phyloP scores from a whole-genome alignment of 2,797 vertebrate species.

The Sandelia bainsii region DNA sequence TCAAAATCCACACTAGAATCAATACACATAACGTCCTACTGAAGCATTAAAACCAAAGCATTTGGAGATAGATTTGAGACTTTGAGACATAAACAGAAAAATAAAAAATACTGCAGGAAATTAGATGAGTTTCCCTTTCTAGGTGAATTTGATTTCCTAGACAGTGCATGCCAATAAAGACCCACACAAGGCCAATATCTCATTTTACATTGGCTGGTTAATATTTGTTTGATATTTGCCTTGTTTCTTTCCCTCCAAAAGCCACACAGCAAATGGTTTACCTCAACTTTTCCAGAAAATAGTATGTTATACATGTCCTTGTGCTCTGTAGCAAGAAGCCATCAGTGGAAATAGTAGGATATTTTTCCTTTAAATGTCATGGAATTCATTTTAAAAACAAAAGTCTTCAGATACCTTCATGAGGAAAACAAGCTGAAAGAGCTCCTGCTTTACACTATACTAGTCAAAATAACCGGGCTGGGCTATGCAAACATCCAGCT shows the following conservation, averaged over 20 bases:
- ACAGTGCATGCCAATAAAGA: conserved; percentile 37
- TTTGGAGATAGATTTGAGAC: conserved; percentile 1
- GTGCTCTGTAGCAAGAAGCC: conserved; percentile 8
- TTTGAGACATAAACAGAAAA: conserved; percentile 40
- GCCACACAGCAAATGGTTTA: conserved; percentile 16
- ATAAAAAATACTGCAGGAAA: conserved; percentile 57
- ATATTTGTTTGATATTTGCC: too few relatives aligned
- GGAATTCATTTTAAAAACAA: conserved; percentile 51
- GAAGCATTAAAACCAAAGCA: conserved; percentile 32
- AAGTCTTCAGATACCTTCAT: conserved; percentile 37
- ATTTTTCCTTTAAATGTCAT: conserved; percentile 48
- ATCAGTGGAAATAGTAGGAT: conserved; percentile 11
- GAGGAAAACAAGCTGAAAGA: conserved; percentile 51
- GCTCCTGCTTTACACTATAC: conserved; percentile 41
- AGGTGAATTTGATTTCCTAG: conserved; percentile 76
- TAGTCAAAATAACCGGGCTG: conserved; percentile 66
- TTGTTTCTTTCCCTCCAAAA: conserved; percentile 27
- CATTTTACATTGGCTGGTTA: too few relatives aligned
- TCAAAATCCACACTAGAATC: conserved; percentile 64
- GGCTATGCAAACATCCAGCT: conserved; percentile 68
- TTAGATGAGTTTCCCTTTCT: conserved; percentile 62
- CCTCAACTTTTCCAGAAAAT: conserved; percentile 21
- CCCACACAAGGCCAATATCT: conserved; percentile 50
- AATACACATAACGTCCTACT: conserved; percentile 51
- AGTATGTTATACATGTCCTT: conserved; percentile 5